Percentiles rank a stretch among this genome's conserved stretches.
These are phyloP conservation scores for Eucidaris tribuloides DNA, from an alignment of 35 echinoderm and acorn worm genomes.

Conservation along the genomic window DNA sequence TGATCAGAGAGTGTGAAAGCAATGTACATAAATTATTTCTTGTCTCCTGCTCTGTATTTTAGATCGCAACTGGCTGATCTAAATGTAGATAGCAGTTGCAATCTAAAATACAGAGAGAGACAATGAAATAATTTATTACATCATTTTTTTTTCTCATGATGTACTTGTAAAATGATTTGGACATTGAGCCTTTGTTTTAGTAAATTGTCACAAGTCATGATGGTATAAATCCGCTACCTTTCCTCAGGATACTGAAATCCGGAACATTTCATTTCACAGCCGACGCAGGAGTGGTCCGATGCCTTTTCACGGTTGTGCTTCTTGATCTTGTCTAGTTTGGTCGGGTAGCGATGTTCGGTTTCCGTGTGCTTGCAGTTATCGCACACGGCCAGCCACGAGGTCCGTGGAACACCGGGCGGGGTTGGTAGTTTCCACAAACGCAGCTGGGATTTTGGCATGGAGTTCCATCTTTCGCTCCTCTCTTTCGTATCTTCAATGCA, in stretches of 20 bases:
- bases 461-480: constrained; percentile 61
- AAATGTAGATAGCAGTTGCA: no score
- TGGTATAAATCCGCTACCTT: constrained; percentile 9
- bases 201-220: neutral
- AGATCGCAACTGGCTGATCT: no score
- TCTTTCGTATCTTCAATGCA: constrained; percentile 53
- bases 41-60: no score
- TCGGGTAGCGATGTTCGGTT: constrained; percentile 65
- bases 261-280: constrained; percentile 48
- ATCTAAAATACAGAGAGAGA: no score
- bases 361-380: constrained; percentile 52
- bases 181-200: neutral
- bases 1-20: no score
- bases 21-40: no score
- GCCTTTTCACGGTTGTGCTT: constrained; percentile 44
- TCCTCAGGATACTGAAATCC: constrained; percentile 46
- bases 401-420: constrained; percentile 11
- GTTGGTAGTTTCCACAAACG: constrained; percentile 50
- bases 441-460: constrained; percentile 58
- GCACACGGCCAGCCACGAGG: constrained; percentile 55
- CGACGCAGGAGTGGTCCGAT: constrained; percentile 32
- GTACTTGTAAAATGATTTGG: neutral
- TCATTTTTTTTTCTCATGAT: neutral
- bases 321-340: constrained; percentile 55
- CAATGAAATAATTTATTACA: no score